These are phyloP conservation scores for Plectrocnemia conspersa DNA, from an alignment of 1,140 invertebrate genomes.

Conservation along the genomic window DNA sequence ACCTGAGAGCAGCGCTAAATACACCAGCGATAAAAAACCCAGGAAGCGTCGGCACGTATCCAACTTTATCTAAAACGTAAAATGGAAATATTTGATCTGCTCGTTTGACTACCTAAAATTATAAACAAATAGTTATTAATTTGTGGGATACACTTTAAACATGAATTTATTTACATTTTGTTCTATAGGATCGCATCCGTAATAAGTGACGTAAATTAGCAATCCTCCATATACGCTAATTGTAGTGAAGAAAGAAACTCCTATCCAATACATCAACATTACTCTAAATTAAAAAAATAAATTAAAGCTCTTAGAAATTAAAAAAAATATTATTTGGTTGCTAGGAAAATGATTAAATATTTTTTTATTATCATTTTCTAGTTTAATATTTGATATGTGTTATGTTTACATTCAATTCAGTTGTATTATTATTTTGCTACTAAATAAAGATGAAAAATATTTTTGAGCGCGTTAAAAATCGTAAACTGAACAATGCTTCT, in stretches of 20 bases:
- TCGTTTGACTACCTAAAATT: slow-evolving; percentile 40
- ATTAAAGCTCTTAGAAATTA: too few relatives aligned
- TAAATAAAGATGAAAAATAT: too few relatives aligned
- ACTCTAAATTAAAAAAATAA: slow-evolving; percentile 35
- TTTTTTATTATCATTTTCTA: too few relatives aligned
- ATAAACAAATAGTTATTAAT: neutral
- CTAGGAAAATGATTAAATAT: too few relatives aligned
- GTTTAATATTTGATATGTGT: too few relatives aligned
- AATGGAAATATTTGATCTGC: slow-evolving; percentile 56
- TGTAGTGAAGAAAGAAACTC: slow-evolving; percentile 46
- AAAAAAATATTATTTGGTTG: too few relatives aligned
- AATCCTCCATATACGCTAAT: slow-evolving; percentile 61
- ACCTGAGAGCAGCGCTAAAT: slow-evolving; percentile 65
- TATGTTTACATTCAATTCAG: too few relatives aligned
- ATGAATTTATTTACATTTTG: slow-evolving; percentile 53
- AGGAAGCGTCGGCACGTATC: slow-evolving; percentile 54
- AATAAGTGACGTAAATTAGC: slow-evolving; percentile 67
- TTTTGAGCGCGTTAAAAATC: too few relatives aligned
- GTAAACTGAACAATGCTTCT: too few relatives aligned
- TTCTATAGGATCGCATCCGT: slow-evolving; percentile 66
- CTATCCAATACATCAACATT: slow-evolving; percentile 36
- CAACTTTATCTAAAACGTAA: slow-evolving; percentile 61
- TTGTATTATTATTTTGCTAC: too few relatives aligned
- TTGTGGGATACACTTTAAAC: too few relatives aligned
- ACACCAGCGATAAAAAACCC: slow-evolving; percentile 66